Base-by-base conservation (phyloP, 2,888 invertebrate genomes). In the Brachypterus glaber region DNA sequence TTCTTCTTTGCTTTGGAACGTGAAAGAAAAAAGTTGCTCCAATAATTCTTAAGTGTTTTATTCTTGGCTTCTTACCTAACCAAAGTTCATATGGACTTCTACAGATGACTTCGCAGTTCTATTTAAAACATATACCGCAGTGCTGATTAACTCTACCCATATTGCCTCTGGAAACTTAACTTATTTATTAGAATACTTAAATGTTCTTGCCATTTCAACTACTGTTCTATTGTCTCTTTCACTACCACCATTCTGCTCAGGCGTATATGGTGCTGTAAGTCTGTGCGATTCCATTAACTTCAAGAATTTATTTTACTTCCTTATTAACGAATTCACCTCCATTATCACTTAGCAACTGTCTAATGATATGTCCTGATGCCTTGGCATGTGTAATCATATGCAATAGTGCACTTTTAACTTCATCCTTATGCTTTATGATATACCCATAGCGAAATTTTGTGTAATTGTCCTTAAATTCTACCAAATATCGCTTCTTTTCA, bases 201-300 rank as follows among this genome's bases (percentile, higher is more conserved):
- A 44, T 1, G 48, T 49, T 39, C 52, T 50, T 3, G 50, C 51
- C 51, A 51, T 52, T 32, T 54, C 53, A 21, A 53, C 45, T 14
- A 52, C 45, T 12, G 51, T 53, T 4, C 47, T 39, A 13, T 46
- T 50, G 5, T 54, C 48, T 9, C 50, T 29, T 33, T 52, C 52
- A 34, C 45, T 43, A 17, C 39, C 26, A 5, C 49, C 44, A 47
- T 47, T 51, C 33, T 51, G 48, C 30, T 51, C 37, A 17, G 47
- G 48, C 16, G 48, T 51, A 30, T 51, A 50, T 1, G 51, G 32
- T 9, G 17, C 11, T 17, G 17, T 35, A 7, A 51, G 48, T 14
- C 51, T 41, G 32, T 32, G 7, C 14, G 9, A 32, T 32, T 8
- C 32, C 32, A 32, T 32, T 9, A 7, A 13, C 15, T 9, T 32